Evolutionary conservation across 2,888 invertebrate genomes (phyloP).

Genomic region (Endotricha flammealis): DNA sequence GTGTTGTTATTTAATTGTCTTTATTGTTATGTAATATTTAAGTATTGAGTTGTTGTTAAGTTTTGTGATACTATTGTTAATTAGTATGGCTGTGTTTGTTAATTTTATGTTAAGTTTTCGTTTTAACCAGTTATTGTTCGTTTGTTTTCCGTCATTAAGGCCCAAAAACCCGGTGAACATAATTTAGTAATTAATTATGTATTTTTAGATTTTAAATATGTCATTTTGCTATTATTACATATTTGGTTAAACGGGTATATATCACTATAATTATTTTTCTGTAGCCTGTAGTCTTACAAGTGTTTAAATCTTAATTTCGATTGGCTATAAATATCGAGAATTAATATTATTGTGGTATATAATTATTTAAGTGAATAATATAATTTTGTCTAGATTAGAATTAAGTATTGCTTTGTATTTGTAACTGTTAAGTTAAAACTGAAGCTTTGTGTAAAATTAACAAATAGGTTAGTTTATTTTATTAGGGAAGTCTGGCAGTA

Average conservation of each 20-base stretch:
- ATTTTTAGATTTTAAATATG: slow-evolving; percentile 24
- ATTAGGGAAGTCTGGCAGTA: slow-evolving; percentile 58
- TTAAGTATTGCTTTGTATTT: no score
- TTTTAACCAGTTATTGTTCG: slow-evolving; percentile 60
- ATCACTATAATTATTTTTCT: no score
- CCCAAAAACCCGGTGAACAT: slow-evolving; percentile 23
- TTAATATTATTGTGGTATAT: no score
- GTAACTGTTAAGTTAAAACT: slow-evolving; percentile 75
- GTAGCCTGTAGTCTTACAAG: no score
- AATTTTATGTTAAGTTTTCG: slow-evolving; percentile 78
- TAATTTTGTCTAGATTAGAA: no score
- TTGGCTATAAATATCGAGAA: no score
- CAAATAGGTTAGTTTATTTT: slow-evolving; percentile 67
- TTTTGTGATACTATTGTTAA: slow-evolving; percentile 61
- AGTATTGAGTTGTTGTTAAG: slow-evolving; percentile 71
- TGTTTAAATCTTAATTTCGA: no score
- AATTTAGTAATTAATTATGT: slow-evolving; percentile 2
- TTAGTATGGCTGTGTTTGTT: slow-evolving; percentile 72
- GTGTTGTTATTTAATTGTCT: slow-evolving; percentile 49
- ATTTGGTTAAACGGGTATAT: no score
- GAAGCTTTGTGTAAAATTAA: slow-evolving; percentile 77
- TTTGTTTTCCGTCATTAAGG: slow-evolving; percentile 71
- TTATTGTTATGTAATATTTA: no score
- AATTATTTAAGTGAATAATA: no score
- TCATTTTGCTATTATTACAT: no score